phyloP scores from a whole-genome alignment of 1,140 invertebrate genomes.

The Papilio machaon region DNA sequence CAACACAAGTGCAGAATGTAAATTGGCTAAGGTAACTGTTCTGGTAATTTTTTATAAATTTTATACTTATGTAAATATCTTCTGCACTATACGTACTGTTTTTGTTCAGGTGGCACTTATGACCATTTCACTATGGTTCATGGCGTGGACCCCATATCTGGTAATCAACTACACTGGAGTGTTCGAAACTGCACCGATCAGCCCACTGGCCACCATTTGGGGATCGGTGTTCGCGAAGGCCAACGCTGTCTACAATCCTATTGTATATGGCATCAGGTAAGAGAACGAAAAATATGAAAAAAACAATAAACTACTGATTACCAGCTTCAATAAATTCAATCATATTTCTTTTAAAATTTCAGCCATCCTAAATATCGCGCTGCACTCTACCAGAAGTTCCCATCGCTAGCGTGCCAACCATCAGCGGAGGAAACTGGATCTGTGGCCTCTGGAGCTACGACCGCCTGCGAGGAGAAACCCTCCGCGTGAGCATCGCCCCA shows the following conservation, averaged over 20 bases:
- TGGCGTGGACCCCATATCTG: conserved; percentile 89
- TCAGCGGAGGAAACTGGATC: conserved; percentile 81
- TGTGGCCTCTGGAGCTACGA: conserved; percentile 82
- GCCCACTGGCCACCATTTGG: conserved; percentile 86
- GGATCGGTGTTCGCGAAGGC: conserved; percentile 87
- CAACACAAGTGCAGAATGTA: conserved; percentile 84
- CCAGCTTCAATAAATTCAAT: not conserved
- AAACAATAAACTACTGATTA: not conserved
- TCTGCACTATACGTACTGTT: not conserved
- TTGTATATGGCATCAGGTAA: conserved; percentile 86
- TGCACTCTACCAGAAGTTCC: conserved; percentile 85
- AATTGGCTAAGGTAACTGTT: conserved; percentile 83
- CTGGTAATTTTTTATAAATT: not conserved
- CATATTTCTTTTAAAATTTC: conserved; percentile 40
- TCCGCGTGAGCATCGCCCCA: conserved; percentile 77
- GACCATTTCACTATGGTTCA: conserved; percentile 89
- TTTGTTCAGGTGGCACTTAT: conserved; percentile 86
- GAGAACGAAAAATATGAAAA: not conserved
- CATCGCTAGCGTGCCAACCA: conserved; percentile 82
- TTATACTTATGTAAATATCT: not conserved
- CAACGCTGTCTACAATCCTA: conserved; percentile 87
- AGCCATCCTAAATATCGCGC: conserved; percentile 86
- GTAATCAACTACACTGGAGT: conserved; percentile 88
- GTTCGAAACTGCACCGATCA: conserved; percentile 84
- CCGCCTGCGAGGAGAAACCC: conserved; percentile 82